Percentiles rank a stretch among this genome's conserved stretches.
These are phyloP conservation scores for Neosilurus mollespiculum DNA, from an alignment of 2,797 vertebrate genomes.

Conservation along the genomic window DNA sequence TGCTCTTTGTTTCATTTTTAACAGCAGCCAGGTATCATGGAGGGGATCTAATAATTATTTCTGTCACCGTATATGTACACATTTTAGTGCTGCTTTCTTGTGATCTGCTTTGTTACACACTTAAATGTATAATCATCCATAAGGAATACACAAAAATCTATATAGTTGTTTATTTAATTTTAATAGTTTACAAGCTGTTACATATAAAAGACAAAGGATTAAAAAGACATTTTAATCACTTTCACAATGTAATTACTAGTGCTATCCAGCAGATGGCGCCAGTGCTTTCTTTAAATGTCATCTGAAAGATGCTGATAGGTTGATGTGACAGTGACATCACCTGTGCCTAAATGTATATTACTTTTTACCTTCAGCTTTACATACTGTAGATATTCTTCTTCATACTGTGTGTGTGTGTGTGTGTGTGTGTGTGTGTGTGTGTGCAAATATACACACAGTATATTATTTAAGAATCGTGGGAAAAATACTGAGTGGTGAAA, in stretches of 20 bases:
- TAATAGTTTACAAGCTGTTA: not conserved
- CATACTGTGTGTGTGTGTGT: not conserved
- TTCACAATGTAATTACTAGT: not conserved
- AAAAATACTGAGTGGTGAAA: too few relatives aligned
- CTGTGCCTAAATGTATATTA: not conserved
- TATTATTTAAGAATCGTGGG: too few relatives aligned
- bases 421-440: too few relatives aligned
- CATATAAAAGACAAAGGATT: not conserved
- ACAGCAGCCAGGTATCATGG: not conserved
- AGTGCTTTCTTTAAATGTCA: not conserved
- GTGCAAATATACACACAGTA: too few relatives aligned
- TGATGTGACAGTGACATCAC: not conserved
- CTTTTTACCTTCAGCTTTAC: not conserved
- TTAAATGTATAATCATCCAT: not conserved
- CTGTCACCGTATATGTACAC: not conserved
- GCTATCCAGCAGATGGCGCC: slow-evolving; percentile 38
- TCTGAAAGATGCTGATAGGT: not conserved
- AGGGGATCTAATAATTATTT: not conserved
- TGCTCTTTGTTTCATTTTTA: not conserved
- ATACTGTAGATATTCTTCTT: not conserved
- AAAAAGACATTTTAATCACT: not conserved
- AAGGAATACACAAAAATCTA: too few relatives aligned
- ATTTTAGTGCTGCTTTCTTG: not conserved
- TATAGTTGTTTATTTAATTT: not conserved
- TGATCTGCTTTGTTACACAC: not conserved